A percentile compares a stretch with the other conserved stretches of the same genome.
Conservation (phyloP, 2,113 vertebrate species). For the Hipposideros armiger region DNA sequence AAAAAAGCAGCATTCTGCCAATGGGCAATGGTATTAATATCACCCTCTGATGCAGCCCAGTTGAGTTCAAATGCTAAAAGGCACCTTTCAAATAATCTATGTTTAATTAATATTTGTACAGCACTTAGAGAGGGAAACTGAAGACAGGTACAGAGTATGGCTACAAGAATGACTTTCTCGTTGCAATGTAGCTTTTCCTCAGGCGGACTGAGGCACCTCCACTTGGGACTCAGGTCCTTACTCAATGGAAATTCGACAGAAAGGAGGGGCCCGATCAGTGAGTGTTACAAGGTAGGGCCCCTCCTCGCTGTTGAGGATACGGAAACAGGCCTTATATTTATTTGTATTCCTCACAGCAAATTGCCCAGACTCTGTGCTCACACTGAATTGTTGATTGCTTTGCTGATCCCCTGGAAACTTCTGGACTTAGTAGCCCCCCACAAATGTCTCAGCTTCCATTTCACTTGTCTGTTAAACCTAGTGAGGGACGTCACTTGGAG, state of each 20-base stretch:
- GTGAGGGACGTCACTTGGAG: neutral
- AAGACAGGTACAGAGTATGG: slow-evolving; percentile 48
- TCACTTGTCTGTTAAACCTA: neutral
- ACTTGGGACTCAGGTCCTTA: neutral
- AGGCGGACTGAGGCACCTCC: neutral
- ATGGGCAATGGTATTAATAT: slow-evolving; percentile 59
- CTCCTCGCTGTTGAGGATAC: too few relatives aligned
- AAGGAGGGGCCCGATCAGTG: neutral
- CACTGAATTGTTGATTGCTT: neutral
- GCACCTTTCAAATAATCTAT: slow-evolving; percentile 74
- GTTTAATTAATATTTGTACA: slow-evolving; percentile 82
- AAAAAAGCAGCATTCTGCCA: slow-evolving; percentile 40
- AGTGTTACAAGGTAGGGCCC: too few relatives aligned
- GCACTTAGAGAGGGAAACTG: slow-evolving; percentile 51
- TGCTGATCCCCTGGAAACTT: slow-evolving; percentile 12
- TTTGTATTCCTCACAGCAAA: slow-evolving; percentile 28
- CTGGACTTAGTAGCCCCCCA: neutral
- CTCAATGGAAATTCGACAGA: neutral
- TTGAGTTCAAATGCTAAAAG: slow-evolving; percentile 74
- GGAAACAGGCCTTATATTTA: neutral
- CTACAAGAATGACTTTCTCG: neutral
- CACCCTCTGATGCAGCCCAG: slow-evolving; percentile 1
- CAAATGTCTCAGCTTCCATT: neutral
- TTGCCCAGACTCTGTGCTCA: neutral
- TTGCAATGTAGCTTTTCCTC: neutral